Conservation (phyloP, 1,140 invertebrate genomes). For the Cotesia typhae region DNA sequence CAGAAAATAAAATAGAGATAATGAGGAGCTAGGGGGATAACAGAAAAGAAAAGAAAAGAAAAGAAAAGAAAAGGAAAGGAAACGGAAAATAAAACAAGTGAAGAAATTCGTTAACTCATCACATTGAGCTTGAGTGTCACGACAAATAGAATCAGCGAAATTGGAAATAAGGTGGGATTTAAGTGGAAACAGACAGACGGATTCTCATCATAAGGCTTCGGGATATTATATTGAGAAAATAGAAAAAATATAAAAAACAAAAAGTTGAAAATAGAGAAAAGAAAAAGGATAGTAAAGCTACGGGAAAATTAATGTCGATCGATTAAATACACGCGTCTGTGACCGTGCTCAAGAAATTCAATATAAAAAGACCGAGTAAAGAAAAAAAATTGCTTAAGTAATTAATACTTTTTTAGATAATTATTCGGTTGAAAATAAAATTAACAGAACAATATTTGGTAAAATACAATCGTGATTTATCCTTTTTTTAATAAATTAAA, state of each 20-base stretch:
- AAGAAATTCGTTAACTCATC: constrained; percentile 11
- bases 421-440: constrained; percentile 1
- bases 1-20: constrained; percentile 5
- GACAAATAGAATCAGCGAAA: constrained; percentile 16
- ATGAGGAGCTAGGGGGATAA: too few species aligned
- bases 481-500: too few species aligned
- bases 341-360: not conserved
- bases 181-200: constrained; percentile 15
- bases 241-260: not conserved
- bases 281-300: not conserved
- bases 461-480: too few species aligned
- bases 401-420: not conserved
- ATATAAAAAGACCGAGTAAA: constrained; percentile 17
- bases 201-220: constrained; percentile 12
- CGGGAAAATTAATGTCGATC: constrained; percentile 37
- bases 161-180: constrained; percentile 2
- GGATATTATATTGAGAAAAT: not conserved
- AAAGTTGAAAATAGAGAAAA: not conserved
- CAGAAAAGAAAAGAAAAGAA: not conserved
- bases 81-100: not conserved
- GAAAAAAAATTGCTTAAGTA: constrained; percentile 38
- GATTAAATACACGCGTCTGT: constrained; percentile 38
- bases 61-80: not conserved
- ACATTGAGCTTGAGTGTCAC: constrained; percentile 15
- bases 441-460: too few species aligned